phyloP scores from a whole-genome alignment of 2,888 invertebrate genomes.

The Rhabditoides inermis region DNA sequence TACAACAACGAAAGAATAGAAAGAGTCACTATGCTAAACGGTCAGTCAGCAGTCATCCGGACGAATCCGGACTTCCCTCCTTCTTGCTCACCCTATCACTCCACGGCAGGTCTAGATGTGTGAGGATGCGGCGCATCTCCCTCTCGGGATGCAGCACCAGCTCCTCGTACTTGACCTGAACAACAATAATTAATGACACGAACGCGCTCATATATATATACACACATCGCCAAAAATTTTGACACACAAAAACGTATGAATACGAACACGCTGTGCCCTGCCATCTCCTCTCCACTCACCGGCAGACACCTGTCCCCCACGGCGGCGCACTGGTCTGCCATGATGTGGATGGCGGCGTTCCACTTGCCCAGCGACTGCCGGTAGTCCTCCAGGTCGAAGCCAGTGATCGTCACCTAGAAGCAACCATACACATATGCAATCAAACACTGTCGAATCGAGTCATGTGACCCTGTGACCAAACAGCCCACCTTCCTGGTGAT shows the following conservation, averaged over 20 bases:
- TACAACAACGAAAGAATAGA: no score
- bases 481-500: conserved; percentile 72
- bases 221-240: conserved; percentile 40
- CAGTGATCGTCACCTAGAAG: conserved; percentile 67
- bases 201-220: conserved; percentile 5
- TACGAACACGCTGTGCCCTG: background rate
- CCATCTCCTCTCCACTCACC: conserved; percentile 18
- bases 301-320: conserved; percentile 41
- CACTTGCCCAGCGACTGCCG: conserved; percentile 86
- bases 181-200: conserved; percentile 22
- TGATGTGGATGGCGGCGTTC: conserved; percentile 70
- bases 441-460: no score
- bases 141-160: conserved; percentile 83
- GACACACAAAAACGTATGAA: no score
- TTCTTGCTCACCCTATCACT: conserved; percentile 73
- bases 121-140: conserved; percentile 77
- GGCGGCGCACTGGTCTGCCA: conserved; percentile 78
- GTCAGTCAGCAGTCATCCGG: no score
- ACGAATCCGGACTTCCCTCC: no score
- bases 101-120: conserved; percentile 86
- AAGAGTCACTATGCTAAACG: no score
- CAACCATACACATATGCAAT: no score
- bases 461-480: no score
- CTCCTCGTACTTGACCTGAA: conserved; percentile 90
- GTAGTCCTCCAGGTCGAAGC: conserved; percentile 86